These are phyloP conservation scores for Melanargia galathea DNA, from an alignment of 2,888 invertebrate genomes.

Conservation along the genomic window DNA sequence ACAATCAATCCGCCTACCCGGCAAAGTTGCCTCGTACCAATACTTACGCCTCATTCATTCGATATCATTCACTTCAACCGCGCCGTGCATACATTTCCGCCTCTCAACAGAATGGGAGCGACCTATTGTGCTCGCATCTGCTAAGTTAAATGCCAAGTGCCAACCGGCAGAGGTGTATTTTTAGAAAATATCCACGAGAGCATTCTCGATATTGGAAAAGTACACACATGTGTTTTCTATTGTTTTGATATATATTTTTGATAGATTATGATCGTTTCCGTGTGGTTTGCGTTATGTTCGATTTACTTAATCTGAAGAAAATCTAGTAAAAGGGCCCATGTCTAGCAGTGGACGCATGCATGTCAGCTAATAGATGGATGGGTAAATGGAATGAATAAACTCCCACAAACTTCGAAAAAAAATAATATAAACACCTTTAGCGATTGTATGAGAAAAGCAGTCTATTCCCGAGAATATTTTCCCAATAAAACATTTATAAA, in stretches of 20 bases:
- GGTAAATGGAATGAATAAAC: too few relatives aligned
- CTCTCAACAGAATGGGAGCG: constrained; percentile 24
- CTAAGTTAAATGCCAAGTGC: constrained; percentile 12
- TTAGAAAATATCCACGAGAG: not conserved
- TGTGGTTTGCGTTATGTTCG: too few relatives aligned
- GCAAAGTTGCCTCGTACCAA: constrained; percentile 1
- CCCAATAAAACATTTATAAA: constrained; percentile 5
- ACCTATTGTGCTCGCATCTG: constrained; percentile 15
- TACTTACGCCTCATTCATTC: constrained; percentile 19
- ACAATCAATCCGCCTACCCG: not conserved
- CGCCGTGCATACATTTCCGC: constrained; percentile 27
- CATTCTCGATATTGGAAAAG: too few relatives aligned
- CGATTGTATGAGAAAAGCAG: not conserved
- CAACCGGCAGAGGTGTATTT: not conserved
- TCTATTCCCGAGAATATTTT: not conserved
- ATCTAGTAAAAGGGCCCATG: too few relatives aligned
- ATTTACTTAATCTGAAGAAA: too few relatives aligned
- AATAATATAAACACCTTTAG: too few relatives aligned
- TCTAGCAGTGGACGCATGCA: too few relatives aligned
- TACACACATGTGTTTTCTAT: not conserved
- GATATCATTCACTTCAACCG: constrained; percentile 27
- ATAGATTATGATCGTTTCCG: not conserved
- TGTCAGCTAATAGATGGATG: too few relatives aligned
- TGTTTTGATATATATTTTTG: not conserved
- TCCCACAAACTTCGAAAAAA: too few relatives aligned